Base-by-base conservation (phyloP, 2,113 vertebrate genomes). In the Leptodactylus fuscus region DNA sequence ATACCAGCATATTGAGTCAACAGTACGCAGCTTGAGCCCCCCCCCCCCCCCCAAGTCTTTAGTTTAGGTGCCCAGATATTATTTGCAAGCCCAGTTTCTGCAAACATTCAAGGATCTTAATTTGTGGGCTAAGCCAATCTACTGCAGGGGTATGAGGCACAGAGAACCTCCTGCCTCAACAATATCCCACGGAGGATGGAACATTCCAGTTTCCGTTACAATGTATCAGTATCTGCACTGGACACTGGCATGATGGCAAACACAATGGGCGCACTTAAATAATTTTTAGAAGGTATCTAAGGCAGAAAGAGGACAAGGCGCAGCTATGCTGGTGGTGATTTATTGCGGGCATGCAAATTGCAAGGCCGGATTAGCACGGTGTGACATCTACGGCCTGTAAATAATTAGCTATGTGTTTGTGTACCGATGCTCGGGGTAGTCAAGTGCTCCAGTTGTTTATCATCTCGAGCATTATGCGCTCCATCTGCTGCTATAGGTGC, bases 351-450 rank as follows among this genome's bases (percentile, higher is more conserved):
- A 46, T 51, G 24, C 36, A 67, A 76, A 46, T 46, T 27, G 73
- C 6, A 5, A 8, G 41, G 13, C 41, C 44, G n/a, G 73, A 76
- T 32, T 49, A 51, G 73, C 73, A 76, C 51, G 24, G 22, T 16
- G 73, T 76, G 65, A 82, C 46, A 69, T 51, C 38, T 8, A 9
- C 36, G 67, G 12, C 27, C 65, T 53, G 49, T 82, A 82, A 82
- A 82, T 82, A 53, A 82, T 82, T 71, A 82, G 67, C 65, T 55
- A 55, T 16, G 49, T 82, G 80, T 81, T 81, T 81, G 80, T 81
- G 41, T 67, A 65, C 36, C 13, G 36, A 20, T 15, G 32, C 79
- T 29, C 38, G 7, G 36, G 13, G 24, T 1, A 48, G 60, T 67
- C 79, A 67, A 48, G 41, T 67, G 36, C n/a, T 29, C 38, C 24